A percentile compares a stretch with the other conserved stretches of the same genome.
Conservation (phyloP, 30 jellyfish, hydroid and myxozoan species). For the Cassiopea andromeda region DNA sequence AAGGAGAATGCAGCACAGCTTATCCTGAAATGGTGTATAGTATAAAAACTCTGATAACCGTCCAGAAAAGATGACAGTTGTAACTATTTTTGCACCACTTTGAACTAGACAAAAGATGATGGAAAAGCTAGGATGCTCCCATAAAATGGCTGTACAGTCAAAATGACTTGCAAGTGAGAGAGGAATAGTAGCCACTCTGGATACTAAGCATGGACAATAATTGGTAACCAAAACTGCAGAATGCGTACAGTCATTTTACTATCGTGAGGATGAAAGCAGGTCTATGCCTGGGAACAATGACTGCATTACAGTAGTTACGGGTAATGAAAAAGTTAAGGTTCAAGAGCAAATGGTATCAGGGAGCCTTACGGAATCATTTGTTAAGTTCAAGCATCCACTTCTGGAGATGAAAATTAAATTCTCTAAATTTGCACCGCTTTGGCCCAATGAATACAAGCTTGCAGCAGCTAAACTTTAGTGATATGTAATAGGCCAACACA, state of each 20-base stretch:
- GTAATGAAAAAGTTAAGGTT: constrained; percentile 19
- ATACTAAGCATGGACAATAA: neutral
- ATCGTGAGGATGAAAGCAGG: constrained; percentile 39
- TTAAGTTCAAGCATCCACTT: constrained; percentile 1
- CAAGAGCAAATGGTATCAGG: constrained; percentile 30
- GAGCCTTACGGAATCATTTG: constrained; percentile 20
- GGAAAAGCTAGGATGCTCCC: neutral
- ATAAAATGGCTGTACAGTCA: neutral
- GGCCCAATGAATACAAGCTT: constrained; percentile 55
- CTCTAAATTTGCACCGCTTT: constrained; percentile 27
- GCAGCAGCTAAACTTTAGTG: neutral
- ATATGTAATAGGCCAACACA: no score
- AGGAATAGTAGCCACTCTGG: neutral
- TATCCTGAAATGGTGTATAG: neutral
- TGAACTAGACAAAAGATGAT: neutral
- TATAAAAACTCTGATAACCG: neutral
- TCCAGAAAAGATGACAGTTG: neutral
- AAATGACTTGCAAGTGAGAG: neutral
- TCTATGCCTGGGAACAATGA: constrained; percentile 56
- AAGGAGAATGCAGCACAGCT: no score
- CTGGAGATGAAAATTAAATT: constrained; percentile 8
- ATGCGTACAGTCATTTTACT: constrained; percentile 7
- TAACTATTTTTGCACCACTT: neutral
- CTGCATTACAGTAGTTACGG: constrained; percentile 9
- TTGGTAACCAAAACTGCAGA: neutral